These are phyloP conservation scores for Apodemia mormo DNA, from an alignment of 2,888 invertebrate species.

Conservation along the genomic window DNA sequence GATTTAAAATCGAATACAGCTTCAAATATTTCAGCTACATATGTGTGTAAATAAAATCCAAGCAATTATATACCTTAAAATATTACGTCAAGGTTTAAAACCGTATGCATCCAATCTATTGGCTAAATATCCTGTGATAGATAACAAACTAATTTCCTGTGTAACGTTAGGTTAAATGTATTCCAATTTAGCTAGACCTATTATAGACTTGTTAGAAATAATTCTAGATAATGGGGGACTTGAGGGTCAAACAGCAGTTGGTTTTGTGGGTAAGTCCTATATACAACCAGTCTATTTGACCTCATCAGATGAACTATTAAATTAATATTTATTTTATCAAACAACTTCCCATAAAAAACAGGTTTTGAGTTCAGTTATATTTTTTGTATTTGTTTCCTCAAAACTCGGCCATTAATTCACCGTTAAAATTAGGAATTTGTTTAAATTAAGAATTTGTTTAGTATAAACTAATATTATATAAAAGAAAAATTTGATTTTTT, in stretches of 20 bases:
- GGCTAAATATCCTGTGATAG: constrained; percentile 25
- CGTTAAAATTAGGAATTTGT: no score
- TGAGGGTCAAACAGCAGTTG: neutral
- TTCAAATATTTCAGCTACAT: no score
- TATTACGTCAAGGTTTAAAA: neutral
- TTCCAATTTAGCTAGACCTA: constrained; percentile 21
- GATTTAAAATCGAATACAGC: no score
- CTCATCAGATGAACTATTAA: neutral
- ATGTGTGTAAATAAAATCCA: neutral
- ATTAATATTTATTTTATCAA: no score
- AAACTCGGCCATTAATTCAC: no score
- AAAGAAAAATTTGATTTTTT: no score
- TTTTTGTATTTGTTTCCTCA: no score
- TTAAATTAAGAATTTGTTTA: no score
- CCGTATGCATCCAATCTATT: constrained; percentile 14
- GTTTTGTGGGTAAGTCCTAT: neutral
- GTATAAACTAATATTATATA: no score
- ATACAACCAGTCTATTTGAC: neutral
- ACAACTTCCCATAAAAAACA: no score
- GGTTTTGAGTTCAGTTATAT: no score
- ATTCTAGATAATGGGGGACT: neutral
- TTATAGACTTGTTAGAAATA: constrained; percentile 12
- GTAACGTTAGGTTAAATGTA: constrained; percentile 25
- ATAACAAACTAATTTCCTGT: constrained; percentile 33
- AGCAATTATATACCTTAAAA: neutral